Evolutionary conservation across 2,113 vertebrate genomes (phyloP), one percentile per base, ranked within the genome.

Genomic region (Pygathrix nemaeus): DNA sequence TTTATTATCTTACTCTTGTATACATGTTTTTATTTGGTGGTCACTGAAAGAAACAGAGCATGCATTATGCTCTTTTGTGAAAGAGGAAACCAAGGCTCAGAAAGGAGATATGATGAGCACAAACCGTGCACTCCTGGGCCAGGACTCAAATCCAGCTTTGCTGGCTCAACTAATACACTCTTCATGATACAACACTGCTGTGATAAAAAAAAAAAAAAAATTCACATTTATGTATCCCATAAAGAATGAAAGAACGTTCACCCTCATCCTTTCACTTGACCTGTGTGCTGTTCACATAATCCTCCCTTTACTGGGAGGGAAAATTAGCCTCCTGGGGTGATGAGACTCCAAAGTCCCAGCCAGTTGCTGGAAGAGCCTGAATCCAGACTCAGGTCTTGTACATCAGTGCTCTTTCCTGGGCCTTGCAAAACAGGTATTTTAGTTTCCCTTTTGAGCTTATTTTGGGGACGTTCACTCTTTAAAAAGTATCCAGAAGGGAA

Each of bases 41-140:
- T 48, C 16, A 1, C 35, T 35, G 52, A 87, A 38, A 43, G 11
- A 72, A n/a, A 5, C 40, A 12, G 40, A 84, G 35, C 20, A 52
- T 20, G 38, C 35, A 18, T 48, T 43, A 9, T 8, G 3, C 68
- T 57, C 4, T 30, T 9, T n/a, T 30, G 38, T 11, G 35, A 45
- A 27, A 16, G 48, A 30, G 25, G 25, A 13, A 52, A 76, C 43
- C 1, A 1, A 50, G 23, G 70, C 20, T 38, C 13, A 35, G 30
- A 85, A 6, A 27, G 55, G 7, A 30, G n/a, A 2, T 7, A 3
- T 4, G n/a, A 43, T 13, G 1, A 68, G 21, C 55, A 82, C 52
- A 35, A 17, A 64, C 2, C 0, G 14, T 0, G 8, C 12, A 16
- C 11, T 30, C n/a, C 4, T 27, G 16, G 40, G 18, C 23, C 3